These are phyloP conservation scores for Ranitomeya variabilis DNA, from an alignment of 2,113 vertebrate species.

Conservation along the genomic window DNA sequence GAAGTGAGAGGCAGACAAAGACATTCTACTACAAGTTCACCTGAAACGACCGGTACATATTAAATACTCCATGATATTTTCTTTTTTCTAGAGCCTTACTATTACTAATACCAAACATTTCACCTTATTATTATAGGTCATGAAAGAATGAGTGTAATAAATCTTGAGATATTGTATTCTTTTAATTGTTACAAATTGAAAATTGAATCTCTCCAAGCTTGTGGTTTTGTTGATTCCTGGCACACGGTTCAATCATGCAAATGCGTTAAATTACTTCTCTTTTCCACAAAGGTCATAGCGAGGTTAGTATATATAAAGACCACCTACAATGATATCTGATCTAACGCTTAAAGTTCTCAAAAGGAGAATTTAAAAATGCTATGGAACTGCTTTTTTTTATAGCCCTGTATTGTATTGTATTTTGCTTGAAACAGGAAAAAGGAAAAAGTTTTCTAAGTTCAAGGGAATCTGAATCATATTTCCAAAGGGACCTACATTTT, in stretches of 20 bases:
- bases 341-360: slow-evolving; percentile 66
- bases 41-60: no score
- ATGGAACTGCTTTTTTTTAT: slow-evolving; percentile 72
- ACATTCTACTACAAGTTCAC: no score
- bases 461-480: slow-evolving; percentile 77
- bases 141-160: background rate
- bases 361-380: slow-evolving; percentile 72
- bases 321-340: slow-evolving; percentile 69
- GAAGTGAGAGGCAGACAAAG: no score
- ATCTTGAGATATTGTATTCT: slow-evolving; percentile 23
- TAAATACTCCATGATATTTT: background rate
- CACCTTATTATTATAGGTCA: background rate
- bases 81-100: background rate
- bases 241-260: slow-evolving; percentile 62
- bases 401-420: slow-evolving; percentile 71
- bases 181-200: slow-evolving; percentile 43
- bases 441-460: slow-evolving; percentile 76
- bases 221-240: slow-evolving; percentile 59
- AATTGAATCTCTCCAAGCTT: background rate
- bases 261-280: slow-evolving; percentile 62
- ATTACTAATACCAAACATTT: background rate
- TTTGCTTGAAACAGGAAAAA: slow-evolving; percentile 77
- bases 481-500: slow-evolving; percentile 76
- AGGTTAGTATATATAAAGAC: slow-evolving; percentile 68
- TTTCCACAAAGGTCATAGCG: slow-evolving; percentile 61